Evolutionary conservation across 2,797 vertebrate genomes (phyloP).

Genomic region (Catharus ustulatus): DNA sequence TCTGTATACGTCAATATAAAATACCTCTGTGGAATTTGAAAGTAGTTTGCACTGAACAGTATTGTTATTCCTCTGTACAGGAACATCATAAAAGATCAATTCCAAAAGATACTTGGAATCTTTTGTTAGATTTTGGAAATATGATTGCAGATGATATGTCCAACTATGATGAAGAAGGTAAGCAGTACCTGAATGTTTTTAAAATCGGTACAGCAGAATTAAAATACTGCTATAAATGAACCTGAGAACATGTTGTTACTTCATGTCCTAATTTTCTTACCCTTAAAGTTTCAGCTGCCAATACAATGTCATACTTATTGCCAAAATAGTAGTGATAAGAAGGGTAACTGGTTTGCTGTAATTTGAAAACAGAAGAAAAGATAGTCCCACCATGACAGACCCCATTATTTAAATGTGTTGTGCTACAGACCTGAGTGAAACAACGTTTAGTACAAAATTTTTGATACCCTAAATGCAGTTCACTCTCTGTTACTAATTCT

Average conservation of each 20-base stretch:
- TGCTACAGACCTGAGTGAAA: background rate
- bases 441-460: background rate
- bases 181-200: background rate
- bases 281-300: background rate
- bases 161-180: constrained; percentile 98
- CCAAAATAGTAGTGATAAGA: background rate
- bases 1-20: background rate
- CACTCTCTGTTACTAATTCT: background rate
- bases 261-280: background rate
- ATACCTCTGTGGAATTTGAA: background rate
- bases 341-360: background rate
- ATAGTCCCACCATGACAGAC: background rate
- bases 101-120: constrained; percentile 97
- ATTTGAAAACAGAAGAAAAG: background rate
- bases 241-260: background rate
- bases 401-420: background rate
- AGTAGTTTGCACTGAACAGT: background rate
- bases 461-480: background rate
- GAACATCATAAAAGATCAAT: constrained; percentile 97
- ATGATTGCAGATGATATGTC: constrained; percentile 99
- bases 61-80: constrained; percentile 68
- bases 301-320: background rate
- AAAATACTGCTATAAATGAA: background rate
- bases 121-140: constrained; percentile 95
- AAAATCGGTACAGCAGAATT: background rate